Evolutionary conservation across 2,888 invertebrate species (phyloP).

Genomic region (Thecocarcelia acutangulata): DNA sequence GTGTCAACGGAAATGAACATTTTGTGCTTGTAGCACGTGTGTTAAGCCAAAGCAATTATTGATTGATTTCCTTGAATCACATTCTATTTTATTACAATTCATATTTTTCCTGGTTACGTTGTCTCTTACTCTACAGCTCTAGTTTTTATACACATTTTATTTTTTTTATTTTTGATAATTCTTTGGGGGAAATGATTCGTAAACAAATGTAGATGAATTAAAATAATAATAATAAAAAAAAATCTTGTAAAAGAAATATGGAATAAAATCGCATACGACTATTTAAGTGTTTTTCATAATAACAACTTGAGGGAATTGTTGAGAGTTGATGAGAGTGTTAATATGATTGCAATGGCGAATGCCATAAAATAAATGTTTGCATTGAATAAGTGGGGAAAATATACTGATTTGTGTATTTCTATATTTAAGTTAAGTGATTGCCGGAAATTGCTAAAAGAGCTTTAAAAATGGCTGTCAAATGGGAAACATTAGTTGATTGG

Average conservation of each 20-base stretch:
- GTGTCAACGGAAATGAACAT: slow-evolving; percentile 64
- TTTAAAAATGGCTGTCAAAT: slow-evolving; percentile 17
- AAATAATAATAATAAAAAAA: slow-evolving; percentile 50
- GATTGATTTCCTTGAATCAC: slow-evolving; percentile 69
- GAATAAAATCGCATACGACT: slow-evolving; percentile 43
- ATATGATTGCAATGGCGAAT: slow-evolving; percentile 18
- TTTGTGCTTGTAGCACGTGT: slow-evolving; percentile 49
- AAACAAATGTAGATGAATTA: slow-evolving; percentile 54
- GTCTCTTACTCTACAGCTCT: slow-evolving; percentile 2
- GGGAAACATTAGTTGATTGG: slow-evolving; percentile 53
- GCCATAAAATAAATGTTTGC: too few species aligned
- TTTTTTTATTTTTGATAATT: slow-evolving; percentile 11
- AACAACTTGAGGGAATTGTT: slow-evolving; percentile 61
- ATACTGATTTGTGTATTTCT: slow-evolving; percentile 17
- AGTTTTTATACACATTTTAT: background rate
- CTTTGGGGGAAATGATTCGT: slow-evolving; percentile 56
- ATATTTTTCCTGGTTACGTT: background rate
- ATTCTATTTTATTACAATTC: slow-evolving; percentile 48
- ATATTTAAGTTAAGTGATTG: slow-evolving; percentile 51
- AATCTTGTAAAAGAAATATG: slow-evolving; percentile 15
- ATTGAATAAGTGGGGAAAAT: background rate
- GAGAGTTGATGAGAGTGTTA: slow-evolving; percentile 24
- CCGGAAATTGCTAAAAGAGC: slow-evolving; percentile 52
- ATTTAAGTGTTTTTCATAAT: slow-evolving; percentile 59
- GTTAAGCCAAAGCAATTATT: slow-evolving; percentile 63